Conservation (phyloP, 2,888 invertebrate species). For the Drosophila subquinaria region DNA sequence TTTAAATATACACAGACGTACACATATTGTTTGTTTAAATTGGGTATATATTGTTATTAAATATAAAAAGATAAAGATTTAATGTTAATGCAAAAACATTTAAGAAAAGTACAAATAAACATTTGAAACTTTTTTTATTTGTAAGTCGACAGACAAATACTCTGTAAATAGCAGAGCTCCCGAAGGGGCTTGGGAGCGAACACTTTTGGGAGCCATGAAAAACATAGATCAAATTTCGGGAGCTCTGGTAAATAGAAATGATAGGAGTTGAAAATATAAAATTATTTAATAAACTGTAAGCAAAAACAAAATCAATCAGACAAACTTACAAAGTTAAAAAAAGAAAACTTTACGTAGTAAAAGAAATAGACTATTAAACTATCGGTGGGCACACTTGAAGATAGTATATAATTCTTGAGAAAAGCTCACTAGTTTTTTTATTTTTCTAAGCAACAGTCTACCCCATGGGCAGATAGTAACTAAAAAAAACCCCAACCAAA, state of each 20-base stretch:
- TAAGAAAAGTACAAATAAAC: conserved; percentile 19
- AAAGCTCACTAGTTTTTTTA: neutral
- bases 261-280: too few relatives aligned
- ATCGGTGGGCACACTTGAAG: too few relatives aligned
- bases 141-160: neutral
- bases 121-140: neutral
- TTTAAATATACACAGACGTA: conserved; percentile 19
- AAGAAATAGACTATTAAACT: neutral
- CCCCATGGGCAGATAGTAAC: conserved; percentile 2
- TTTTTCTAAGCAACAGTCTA: neutral
- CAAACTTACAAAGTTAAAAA: neutral
- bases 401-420: neutral
- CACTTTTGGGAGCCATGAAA: too few relatives aligned
- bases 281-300: too few relatives aligned
- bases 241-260: too few relatives aligned
- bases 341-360: neutral
- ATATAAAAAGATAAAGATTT: conserved; percentile 53
- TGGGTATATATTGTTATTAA: conserved; percentile 33
- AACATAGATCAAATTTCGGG: too few relatives aligned
- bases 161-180: too few relatives aligned
- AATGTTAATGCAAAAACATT: conserved; percentile 44
- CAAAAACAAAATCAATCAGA: neutral
- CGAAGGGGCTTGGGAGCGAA: too few relatives aligned
- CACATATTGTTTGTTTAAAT: conserved; percentile 22
- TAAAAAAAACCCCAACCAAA: conserved; percentile 23